phyloP scores from a whole-genome alignment of 2,113 vertebrate species.

The Passer domesticus region DNA sequence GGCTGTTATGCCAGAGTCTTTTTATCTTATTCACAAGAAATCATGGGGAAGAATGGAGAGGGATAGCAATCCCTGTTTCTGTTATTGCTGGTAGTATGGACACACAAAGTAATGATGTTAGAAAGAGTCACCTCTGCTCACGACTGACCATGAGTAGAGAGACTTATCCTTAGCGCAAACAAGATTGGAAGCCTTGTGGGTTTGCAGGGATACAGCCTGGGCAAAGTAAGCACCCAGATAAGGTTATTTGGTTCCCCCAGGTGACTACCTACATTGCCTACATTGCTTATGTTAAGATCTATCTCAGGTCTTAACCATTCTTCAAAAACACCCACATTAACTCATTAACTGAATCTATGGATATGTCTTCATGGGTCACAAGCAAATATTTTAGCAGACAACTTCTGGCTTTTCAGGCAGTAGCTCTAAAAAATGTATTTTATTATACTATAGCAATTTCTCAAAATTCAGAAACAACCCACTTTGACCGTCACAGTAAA shows the following conservation, averaged over 20 bases:
- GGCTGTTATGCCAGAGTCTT: not conserved
- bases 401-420: not conserved
- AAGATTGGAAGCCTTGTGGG: not conserved
- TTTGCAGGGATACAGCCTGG: not conserved
- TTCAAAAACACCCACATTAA: not conserved
- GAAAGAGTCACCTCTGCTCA: not conserved
- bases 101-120: not conserved
- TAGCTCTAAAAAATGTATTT: not conserved
- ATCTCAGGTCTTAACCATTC: not conserved
- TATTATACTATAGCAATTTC: not conserved
- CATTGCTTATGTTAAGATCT: not conserved
- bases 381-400: not conserved
- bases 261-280: not conserved
- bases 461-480: not conserved
- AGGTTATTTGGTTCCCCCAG: not conserved
- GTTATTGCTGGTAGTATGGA: not conserved
- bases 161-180: not conserved
- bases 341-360: not conserved
- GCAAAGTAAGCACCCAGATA: not conserved
- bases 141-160: no score
- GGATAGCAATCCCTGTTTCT: not conserved
- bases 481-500: not conserved
- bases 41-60: not conserved
- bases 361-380: not conserved
- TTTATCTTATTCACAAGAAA: not conserved